These are phyloP conservation scores for Hypotaenidia okinawae DNA, from an alignment of 2,797 vertebrate species.

Conservation along the genomic window DNA sequence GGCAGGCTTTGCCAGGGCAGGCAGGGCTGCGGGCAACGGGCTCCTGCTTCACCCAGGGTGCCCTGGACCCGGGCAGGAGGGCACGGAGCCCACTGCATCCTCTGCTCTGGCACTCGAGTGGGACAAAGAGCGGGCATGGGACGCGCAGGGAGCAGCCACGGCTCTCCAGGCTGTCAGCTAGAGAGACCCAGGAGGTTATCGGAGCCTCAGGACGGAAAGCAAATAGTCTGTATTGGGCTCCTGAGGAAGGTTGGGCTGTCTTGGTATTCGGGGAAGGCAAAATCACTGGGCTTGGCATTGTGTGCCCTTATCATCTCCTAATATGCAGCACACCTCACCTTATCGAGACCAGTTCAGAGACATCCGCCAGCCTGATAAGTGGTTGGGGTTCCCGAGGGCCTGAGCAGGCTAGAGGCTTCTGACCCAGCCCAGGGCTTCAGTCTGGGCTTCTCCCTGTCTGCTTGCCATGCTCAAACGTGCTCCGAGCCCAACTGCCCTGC, in stretches of 20 bases:
- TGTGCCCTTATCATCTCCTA: background rate
- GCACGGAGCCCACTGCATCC: background rate
- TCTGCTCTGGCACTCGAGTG: background rate
- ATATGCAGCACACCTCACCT: background rate
- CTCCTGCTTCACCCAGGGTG: accelerated
- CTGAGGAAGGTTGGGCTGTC: conserved; percentile 23
- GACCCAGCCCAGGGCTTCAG: background rate
- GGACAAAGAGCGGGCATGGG: background rate
- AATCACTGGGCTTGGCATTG: background rate
- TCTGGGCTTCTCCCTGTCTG: background rate
- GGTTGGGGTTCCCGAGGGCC: background rate
- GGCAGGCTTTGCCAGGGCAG: background rate
- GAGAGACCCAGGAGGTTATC: background rate
- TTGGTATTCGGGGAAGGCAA: background rate
- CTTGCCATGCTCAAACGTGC: accelerated
- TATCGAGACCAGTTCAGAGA: background rate
- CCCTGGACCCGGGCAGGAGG: background rate
- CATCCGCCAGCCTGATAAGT: background rate
- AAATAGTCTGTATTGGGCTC: background rate
- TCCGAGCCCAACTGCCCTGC: background rate
- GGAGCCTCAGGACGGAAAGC: background rate
- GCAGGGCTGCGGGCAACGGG: accelerated
- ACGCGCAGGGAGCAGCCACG: accelerated
- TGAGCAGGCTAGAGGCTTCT: background rate
- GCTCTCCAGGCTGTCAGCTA: background rate